Evolutionary conservation across 2,113 vertebrate genomes (phyloP).

Genomic region (Cyanocitta stelleri): DNA sequence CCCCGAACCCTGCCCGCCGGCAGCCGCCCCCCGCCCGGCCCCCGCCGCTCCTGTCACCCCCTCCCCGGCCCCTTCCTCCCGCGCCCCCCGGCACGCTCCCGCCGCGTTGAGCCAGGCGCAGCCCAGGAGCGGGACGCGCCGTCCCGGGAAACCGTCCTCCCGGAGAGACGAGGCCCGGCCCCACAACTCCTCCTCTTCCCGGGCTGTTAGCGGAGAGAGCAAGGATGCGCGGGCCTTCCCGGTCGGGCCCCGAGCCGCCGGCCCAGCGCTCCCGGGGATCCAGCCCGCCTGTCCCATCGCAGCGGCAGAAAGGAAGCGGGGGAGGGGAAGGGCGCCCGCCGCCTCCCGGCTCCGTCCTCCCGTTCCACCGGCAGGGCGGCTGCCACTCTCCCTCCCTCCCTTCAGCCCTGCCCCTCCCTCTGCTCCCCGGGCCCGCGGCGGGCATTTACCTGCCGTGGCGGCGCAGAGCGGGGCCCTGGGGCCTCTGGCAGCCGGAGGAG

Average conservation of each 20-base stretch:
- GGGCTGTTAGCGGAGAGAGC: neutral
- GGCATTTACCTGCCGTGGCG: conserved; percentile 32
- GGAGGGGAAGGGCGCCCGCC: neutral
- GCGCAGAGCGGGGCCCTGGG: conserved; percentile 38
- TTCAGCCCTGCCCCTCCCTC: neutral
- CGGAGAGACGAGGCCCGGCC: neutral
- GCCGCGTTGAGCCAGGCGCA: neutral
- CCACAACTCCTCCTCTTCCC: conserved; percentile 12
- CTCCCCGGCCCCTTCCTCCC: neutral
- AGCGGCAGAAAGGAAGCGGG: neutral
- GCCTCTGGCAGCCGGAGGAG: conserved; percentile 56
- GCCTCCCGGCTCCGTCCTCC: neutral
- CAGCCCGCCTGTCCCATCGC: neutral
- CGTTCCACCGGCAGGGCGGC: neutral
- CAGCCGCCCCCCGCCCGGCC: neutral
- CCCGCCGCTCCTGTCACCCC: neutral
- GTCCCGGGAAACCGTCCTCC: neutral
- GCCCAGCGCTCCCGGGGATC: neutral
- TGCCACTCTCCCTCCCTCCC: neutral
- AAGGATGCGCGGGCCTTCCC: neutral
- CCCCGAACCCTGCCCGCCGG: neutral
- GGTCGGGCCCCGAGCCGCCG: neutral
- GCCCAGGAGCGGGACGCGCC: neutral
- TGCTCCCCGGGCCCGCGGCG: neutral
- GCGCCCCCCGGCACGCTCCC: neutral